Percentiles rank a stretch among this genome's conserved stretches.
phyloP scores from a whole-genome alignment of 2,888 invertebrate species.

The Spodoptera littoralis region DNA sequence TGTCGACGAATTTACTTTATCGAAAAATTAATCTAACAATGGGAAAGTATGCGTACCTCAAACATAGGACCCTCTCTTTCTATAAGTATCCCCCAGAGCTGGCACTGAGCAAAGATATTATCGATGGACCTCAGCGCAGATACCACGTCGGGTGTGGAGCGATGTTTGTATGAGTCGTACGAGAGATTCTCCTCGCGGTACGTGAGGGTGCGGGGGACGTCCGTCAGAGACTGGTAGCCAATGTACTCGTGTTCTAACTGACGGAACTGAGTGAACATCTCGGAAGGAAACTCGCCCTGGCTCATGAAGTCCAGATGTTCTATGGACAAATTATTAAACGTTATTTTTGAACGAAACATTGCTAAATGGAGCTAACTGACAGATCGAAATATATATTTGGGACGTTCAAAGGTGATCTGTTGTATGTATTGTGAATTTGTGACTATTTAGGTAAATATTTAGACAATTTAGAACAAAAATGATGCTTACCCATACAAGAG shows the following conservation, averaged over 20 bases:
- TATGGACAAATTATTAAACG: slow-evolving; percentile 54
- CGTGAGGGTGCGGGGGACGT: slow-evolving; percentile 95
- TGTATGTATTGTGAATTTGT: no score
- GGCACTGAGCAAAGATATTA: slow-evolving; percentile 94
- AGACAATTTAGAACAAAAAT: not conserved
- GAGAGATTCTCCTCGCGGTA: slow-evolving; percentile 91
- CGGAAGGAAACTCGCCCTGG: slow-evolving; percentile 92
- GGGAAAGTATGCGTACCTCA: slow-evolving; percentile 84
- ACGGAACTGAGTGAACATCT: slow-evolving; percentile 94
- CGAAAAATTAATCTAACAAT: no score
- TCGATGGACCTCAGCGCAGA: slow-evolving; percentile 91
- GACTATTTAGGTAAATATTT: no score
- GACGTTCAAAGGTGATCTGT: no score
- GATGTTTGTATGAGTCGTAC: slow-evolving; percentile 89
- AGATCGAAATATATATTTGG: no score
- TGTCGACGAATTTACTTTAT: not conserved
- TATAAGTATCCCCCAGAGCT: slow-evolving; percentile 94
- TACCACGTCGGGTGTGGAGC: slow-evolving; percentile 93
- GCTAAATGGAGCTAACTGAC: no score
- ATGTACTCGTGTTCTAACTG: slow-evolving; percentile 97
- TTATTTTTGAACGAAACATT: not conserved
- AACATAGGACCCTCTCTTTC: slow-evolving; percentile 94
- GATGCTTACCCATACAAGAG: slow-evolving; percentile 94
- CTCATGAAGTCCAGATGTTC: slow-evolving; percentile 99
- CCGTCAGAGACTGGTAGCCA: slow-evolving; percentile 98